A percentile compares a stretch with the other conserved stretches of the same genome.
phyloP scores from a whole-genome alignment of 64 coral and sea anemone species.

The Dendrophyllia cribrosa region DNA sequence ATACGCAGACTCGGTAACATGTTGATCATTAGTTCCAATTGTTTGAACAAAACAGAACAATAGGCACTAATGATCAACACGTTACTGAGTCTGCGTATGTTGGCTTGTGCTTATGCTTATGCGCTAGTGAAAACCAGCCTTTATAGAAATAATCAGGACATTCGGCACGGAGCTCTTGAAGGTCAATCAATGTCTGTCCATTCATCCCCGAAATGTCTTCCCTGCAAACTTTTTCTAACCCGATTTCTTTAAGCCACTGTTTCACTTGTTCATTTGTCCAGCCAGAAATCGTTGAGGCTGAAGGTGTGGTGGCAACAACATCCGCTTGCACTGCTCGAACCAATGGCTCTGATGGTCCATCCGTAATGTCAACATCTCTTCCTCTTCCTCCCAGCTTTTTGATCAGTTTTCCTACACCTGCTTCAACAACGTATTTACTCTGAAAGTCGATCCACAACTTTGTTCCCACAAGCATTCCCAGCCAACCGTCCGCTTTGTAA shows the following conservation, averaged over 20 bases:
- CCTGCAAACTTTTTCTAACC: slow-evolving; percentile 30
- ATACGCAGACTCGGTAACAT: too few relatives aligned
- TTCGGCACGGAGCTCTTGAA: not conserved
- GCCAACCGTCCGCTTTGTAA: slow-evolving; percentile 62
- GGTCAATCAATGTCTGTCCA: slow-evolving; percentile 24
- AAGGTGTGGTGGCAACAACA: not conserved
- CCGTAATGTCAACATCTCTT: not conserved
- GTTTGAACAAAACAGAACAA: too few relatives aligned
- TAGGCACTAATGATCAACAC: too few relatives aligned
- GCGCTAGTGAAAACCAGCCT: too few relatives aligned
- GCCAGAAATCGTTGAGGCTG: not conserved
- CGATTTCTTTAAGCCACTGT: slow-evolving; percentile 47
- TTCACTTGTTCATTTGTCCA: slow-evolving; percentile 62
- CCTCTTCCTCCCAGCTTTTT: slow-evolving; percentile 51
- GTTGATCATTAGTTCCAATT: too few relatives aligned
- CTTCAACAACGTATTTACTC: not conserved
- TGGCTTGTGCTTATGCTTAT: too few relatives aligned
- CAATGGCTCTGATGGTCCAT: not conserved
- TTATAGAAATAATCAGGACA: slow-evolving; percentile 30
- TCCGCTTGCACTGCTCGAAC: not conserved
- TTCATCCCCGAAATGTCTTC: not conserved
- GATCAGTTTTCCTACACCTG: slow-evolving; percentile 32
- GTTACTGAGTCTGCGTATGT: too few relatives aligned
- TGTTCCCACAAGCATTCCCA: slow-evolving; percentile 57
- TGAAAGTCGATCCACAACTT: slow-evolving; percentile 59